A percentile compares a stretch with the other conserved stretches of the same genome.
Evolutionary conservation across 2,113 vertebrate genomes (phyloP).

Genomic region (Melanostigma gelatinosum): DNA sequence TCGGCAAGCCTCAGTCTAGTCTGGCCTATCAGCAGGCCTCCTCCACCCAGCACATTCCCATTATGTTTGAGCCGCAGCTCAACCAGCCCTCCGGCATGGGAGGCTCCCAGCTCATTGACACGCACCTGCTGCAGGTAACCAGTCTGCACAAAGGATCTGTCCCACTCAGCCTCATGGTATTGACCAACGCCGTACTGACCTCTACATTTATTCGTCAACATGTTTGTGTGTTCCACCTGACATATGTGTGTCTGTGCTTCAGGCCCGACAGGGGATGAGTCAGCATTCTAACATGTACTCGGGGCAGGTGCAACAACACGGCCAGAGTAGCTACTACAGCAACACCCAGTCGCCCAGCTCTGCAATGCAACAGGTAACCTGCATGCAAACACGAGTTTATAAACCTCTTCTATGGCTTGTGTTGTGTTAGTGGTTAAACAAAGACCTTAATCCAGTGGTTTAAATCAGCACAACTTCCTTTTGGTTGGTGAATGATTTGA

Average conservation of each 20-base stretch:
- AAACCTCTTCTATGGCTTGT: background rate
- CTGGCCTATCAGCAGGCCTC: slow-evolving; percentile 97
- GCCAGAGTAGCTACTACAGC: slow-evolving; percentile 97
- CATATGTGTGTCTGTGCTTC: slow-evolving; percentile 44
- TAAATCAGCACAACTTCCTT: background rate
- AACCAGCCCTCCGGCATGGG: slow-evolving; percentile 95
- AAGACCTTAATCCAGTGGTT: background rate
- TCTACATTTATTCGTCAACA: background rate
- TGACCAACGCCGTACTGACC: background rate
- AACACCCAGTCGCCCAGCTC: slow-evolving; percentile 93
- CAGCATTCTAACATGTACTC: slow-evolving; percentile 98
- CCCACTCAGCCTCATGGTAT: background rate
- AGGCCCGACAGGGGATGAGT: slow-evolving; percentile 96
- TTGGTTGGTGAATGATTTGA: background rate
- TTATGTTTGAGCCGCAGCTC: slow-evolving; percentile 95
- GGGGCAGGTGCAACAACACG: slow-evolving; percentile 95
- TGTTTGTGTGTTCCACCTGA: background rate
- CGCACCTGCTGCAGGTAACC: slow-evolving; percentile 94
- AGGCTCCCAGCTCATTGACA: slow-evolving; percentile 95
- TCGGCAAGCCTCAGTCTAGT: slow-evolving; percentile 94
- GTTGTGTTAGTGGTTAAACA: no score
- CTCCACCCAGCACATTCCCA: slow-evolving; percentile 95
- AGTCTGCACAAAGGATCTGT: background rate
- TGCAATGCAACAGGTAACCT: slow-evolving; percentile 94
- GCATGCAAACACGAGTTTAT: background rate